phyloP scores from a whole-genome alignment of 2,113 vertebrate genomes.

The Pseudorasbora parva region DNA sequence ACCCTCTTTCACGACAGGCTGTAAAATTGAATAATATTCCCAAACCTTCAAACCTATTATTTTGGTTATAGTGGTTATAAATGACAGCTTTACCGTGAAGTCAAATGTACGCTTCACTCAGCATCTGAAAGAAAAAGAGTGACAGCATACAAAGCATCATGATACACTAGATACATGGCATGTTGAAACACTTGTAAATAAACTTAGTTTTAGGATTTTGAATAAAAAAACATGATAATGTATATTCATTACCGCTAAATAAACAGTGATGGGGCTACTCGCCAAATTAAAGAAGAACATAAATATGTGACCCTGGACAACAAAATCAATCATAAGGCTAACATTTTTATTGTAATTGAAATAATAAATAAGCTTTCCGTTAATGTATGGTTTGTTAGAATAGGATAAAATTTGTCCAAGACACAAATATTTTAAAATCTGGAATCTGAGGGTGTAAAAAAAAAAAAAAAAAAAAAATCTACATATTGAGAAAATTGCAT shows the following conservation, averaged over 20 bases:
- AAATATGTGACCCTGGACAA: too few relatives aligned
- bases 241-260: not conserved
- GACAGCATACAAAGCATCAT: not conserved
- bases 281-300: not conserved
- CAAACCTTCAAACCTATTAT: conserved; percentile 30
- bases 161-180: not conserved
- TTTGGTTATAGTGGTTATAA: conserved; percentile 1
- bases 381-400: too few relatives aligned
- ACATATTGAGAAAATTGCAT: too few relatives aligned
- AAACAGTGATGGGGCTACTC: not conserved
- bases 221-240: not conserved
- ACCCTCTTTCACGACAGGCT: not conserved
- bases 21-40: conserved; percentile 37
- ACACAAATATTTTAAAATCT: too few relatives aligned
- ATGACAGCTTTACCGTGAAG: conserved; percentile 27
- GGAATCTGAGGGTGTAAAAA: too few relatives aligned
- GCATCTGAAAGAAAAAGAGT: not conserved
- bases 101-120: not conserved
- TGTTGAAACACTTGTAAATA: not conserved
- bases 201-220: not conserved
- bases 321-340: too few relatives aligned
- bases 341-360: too few relatives aligned
- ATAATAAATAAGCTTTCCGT: too few relatives aligned
- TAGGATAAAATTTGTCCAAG: too few relatives aligned
- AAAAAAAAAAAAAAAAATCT: too few relatives aligned